Percentiles rank a stretch among this genome's conserved stretches.
Conservation (phyloP, 1,140 invertebrate species). For the Bombus pyrosoma region DNA sequence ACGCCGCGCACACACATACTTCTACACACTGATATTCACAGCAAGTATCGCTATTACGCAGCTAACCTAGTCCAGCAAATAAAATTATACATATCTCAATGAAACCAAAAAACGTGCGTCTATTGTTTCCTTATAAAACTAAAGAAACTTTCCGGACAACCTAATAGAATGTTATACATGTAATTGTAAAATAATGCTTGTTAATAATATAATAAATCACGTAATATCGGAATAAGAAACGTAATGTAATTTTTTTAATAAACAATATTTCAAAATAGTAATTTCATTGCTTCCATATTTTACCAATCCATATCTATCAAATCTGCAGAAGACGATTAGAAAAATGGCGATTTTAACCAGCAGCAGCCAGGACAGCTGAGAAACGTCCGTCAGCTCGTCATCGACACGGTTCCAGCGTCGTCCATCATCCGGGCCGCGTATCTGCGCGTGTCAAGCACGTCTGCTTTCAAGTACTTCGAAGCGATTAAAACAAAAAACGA, state of each 20-base stretch:
- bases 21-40: no score
- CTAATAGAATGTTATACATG: no score
- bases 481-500: slow-evolving; percentile 35
- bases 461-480: slow-evolving; percentile 33
- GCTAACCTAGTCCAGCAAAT: no score
- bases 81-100: no score
- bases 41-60: no score
- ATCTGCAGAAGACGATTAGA: not conserved
- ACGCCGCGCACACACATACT: no score
- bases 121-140: no score
- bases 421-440: slow-evolving; percentile 7
- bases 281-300: not conserved
- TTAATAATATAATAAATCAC: not conserved
- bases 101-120: no score
- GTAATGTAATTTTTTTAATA: no score
- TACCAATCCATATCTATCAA: not conserved
- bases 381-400: slow-evolving; percentile 28
- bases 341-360: not conserved
- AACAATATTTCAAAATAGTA: not conserved
- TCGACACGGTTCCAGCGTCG: slow-evolving; percentile 18
- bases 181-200: not conserved
- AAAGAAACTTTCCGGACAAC: no score
- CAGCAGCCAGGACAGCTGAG: slow-evolving; percentile 1
- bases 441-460: slow-evolving; percentile 12
- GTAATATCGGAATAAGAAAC: not conserved